phyloP scores from a whole-genome alignment of 2,113 vertebrate species.

The Menidia beryllina region DNA sequence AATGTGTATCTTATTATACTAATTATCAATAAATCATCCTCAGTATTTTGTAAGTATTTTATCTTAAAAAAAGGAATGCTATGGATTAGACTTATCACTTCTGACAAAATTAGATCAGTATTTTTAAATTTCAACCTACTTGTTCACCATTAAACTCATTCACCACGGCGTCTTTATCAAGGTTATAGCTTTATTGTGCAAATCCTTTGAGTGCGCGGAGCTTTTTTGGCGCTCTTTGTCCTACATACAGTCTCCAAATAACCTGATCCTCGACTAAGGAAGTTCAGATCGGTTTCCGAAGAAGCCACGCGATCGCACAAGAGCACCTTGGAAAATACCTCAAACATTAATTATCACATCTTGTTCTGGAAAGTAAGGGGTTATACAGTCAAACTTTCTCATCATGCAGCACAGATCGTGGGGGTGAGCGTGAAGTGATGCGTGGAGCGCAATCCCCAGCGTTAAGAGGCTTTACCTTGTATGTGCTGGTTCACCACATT shows the following conservation, averaged over 20 bases:
- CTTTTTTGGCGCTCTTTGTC: slow-evolving; percentile 11
- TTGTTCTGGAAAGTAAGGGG: background rate
- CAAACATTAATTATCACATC: background rate
- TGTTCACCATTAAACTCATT: background rate
- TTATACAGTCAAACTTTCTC: slow-evolving; percentile 19
- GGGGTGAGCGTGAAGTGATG: background rate
- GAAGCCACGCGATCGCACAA: background rate
- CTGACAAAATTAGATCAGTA: background rate
- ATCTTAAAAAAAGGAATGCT: background rate
- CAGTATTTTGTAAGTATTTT: no score
- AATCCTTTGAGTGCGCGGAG: slow-evolving; percentile 18
- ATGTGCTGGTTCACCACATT: slow-evolving; percentile 98
- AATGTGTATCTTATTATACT: no score
- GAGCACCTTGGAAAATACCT: background rate
- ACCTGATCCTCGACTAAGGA: slow-evolving; percentile 21
- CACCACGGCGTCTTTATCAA: background rate
- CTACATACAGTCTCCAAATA: slow-evolving; percentile 29
- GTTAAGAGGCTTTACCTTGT: slow-evolving; percentile 86
- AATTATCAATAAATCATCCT: no score
- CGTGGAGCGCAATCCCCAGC: background rate
- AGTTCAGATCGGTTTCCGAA: slow-evolving; percentile 16
- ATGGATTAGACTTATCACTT: background rate
- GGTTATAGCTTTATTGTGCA: slow-evolving; percentile 13
- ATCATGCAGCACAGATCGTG: background rate
- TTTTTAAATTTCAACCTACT: background rate